phyloP scores from a whole-genome alignment of 2,888 invertebrate species.

The Hemistola chrysoprasaria region DNA sequence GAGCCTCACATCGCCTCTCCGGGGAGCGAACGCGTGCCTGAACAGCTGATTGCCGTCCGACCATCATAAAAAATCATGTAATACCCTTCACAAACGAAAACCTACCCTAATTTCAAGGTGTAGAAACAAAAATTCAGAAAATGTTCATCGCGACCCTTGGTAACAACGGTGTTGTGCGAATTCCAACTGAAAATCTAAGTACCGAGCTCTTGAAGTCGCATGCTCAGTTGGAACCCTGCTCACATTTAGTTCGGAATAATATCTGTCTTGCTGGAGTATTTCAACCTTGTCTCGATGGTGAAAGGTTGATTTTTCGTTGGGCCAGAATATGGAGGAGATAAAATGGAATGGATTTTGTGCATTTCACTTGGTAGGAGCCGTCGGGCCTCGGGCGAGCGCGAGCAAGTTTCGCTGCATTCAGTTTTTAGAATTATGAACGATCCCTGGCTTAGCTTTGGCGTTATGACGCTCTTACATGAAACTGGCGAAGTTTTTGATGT shows the following conservation, averaged over 20 bases:
- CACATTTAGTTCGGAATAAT: slow-evolving; percentile 60
- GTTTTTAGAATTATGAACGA: slow-evolving; percentile 33
- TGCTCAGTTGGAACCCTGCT: slow-evolving; percentile 42
- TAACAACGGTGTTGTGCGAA: slow-evolving; percentile 42
- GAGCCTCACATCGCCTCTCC: slow-evolving; percentile 63
- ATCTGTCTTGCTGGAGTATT: slow-evolving; percentile 30
- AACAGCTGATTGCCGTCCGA: slow-evolving; percentile 77
- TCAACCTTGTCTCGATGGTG: slow-evolving; percentile 29
- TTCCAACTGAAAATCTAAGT: slow-evolving; percentile 44
- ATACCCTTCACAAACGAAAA: slow-evolving; percentile 36
- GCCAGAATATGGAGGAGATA: slow-evolving; percentile 57
- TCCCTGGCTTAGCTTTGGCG: slow-evolving; percentile 27
- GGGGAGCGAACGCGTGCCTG: slow-evolving; percentile 69
- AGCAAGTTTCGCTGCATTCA: slow-evolving; percentile 38
- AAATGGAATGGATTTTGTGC: slow-evolving; percentile 78
- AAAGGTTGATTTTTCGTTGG: slow-evolving; percentile 38
- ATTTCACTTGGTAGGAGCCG: slow-evolving; percentile 66
- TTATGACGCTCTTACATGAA: slow-evolving; percentile 26
- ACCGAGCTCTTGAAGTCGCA: slow-evolving; percentile 48
- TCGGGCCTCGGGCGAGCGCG: slow-evolving; percentile 31
- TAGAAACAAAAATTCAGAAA: slow-evolving; percentile 40
- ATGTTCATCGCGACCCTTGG: slow-evolving; percentile 53
- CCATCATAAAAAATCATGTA: slow-evolving; percentile 71
- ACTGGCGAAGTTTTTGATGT: slow-evolving; percentile 13
- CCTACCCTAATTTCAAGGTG: slow-evolving; percentile 23